Percentiles rank a stretch among this genome's conserved stretches.
Conservation (phyloP, 2,113 vertebrate genomes). For the Heptranchias perlo region DNA sequence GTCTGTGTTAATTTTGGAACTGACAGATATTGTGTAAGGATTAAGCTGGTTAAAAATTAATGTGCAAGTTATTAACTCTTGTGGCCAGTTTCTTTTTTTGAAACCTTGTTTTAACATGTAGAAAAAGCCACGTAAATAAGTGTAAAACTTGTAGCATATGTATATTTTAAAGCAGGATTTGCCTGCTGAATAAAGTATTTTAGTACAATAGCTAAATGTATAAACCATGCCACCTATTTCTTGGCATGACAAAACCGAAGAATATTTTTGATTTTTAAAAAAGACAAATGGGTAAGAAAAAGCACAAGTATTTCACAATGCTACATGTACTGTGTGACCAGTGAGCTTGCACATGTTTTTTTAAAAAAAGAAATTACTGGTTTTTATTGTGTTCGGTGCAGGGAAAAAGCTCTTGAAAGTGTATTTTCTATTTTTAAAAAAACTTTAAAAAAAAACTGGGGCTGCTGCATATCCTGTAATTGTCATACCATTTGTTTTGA, state of each 20-base stretch:
- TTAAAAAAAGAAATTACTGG: slow-evolving; percentile 46
- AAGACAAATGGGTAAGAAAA: slow-evolving; percentile 48
- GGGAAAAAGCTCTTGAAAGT: not conserved
- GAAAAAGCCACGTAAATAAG: slow-evolving; percentile 90
- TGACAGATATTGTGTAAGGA: not conserved
- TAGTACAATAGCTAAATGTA: slow-evolving; percentile 94
- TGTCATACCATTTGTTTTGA: not conserved
- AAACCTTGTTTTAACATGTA: slow-evolving; percentile 46
- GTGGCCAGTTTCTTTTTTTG: slow-evolving; percentile 49
- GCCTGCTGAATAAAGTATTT: slow-evolving; percentile 85
- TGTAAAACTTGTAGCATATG: slow-evolving; percentile 97
- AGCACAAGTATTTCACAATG: slow-evolving; percentile 40
- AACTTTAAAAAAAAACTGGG: slow-evolving; percentile 45
- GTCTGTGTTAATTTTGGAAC: not conserved
- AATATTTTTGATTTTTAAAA: slow-evolving; percentile 65
- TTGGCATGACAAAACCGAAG: slow-evolving; percentile 69
- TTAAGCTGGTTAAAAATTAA: not conserved
- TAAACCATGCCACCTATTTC: slow-evolving; percentile 60
- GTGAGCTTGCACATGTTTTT: slow-evolving; percentile 65
- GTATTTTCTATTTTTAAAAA: slow-evolving; percentile 44
- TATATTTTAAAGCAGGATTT: slow-evolving; percentile 76
- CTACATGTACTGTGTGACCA: slow-evolving; percentile 61
- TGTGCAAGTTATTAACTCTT: slow-evolving; percentile 54
- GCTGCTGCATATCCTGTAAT: slow-evolving; percentile 24
- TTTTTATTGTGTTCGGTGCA: slow-evolving; percentile 63